Base-by-base conservation (phyloP, 2,113 vertebrate genomes). In the Tursiops truncatus region DNA sequence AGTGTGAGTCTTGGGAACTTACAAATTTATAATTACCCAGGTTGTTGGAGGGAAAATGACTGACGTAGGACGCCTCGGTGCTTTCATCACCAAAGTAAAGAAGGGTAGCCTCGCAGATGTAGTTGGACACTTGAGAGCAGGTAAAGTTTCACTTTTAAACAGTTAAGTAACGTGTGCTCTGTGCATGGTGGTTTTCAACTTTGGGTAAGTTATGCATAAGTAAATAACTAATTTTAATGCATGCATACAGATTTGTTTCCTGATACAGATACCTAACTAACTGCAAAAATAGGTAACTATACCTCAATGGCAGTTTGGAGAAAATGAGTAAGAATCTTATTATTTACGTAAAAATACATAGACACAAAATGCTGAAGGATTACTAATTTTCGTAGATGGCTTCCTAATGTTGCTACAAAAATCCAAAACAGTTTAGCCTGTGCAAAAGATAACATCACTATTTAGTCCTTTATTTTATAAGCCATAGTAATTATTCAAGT, bases 61-160 rank as follows among this genome's bases (percentile, higher is more conserved):
- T 50, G 99, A 99, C 97, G 98, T 99, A 17, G 99, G 99, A 97
- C 99, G 99, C 98, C 99, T 99, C 28, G 99, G 99, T 98, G 99
- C 99, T 98, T 99, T 99, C 98, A 99, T 99, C 99, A 99, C 99
- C 98, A 99, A 99, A 99, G 99, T 99, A 89, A 99, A 99, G 99
- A 99, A 99, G 98, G 99, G 99, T 97, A 99, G 99, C 98, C 99
- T 99, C 83, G 99, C 99, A 67, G 99, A 99, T 98, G 99, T 99
- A 56, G 99, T 99, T 77, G 99, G 99, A 88, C 99, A 99, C 98
- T 99, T 99, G 94, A 98, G 99, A 99, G 99, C 99, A 99, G 99
- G 99, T 99, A 99, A 98, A 95, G 41, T 88, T 95, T 65, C 31
- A 79, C 70, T 67, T 96, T 76, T 80, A 63, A 63, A 38, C 21